Percentiles rank a stretch among this genome's conserved stretches.
Conservation (phyloP, 2,888 invertebrate species). For the Exocentrus adspersus region DNA sequence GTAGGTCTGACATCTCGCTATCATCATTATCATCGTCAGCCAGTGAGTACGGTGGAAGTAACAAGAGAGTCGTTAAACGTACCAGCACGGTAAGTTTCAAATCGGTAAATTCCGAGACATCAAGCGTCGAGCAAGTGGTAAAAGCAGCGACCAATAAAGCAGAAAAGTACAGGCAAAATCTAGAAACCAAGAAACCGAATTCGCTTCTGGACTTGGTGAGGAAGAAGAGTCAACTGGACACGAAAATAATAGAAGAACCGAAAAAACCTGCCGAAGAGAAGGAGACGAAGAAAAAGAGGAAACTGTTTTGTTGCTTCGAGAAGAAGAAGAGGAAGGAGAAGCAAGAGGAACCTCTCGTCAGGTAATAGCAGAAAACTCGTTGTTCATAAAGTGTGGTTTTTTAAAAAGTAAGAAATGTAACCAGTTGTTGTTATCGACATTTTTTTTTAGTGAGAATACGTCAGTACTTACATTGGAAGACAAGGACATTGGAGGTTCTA, state of each 20-base stretch:
- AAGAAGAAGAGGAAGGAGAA: neutral
- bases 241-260: neutral
- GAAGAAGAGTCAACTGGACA: neutral
- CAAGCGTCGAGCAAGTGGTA: conserved; percentile 1
- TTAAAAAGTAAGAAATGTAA: too few species aligned
- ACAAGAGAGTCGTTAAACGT: too few species aligned
- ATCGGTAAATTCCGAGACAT: neutral
- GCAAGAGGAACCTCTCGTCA: neutral
- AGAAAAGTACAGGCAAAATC: neutral
- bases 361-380: too few species aligned
- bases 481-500: too few species aligned
- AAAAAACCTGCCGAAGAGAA: neutral
- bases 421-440: too few species aligned
- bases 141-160: neutral
- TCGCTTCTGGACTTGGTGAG: neutral
- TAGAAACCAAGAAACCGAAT: neutral
- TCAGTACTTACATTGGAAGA: too few species aligned
- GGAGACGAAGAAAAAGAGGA: neutral
- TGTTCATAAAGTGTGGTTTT: too few species aligned
- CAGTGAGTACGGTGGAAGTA: too few species aligned
- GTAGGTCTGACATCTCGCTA: too few species aligned
- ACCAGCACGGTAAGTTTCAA: neutral
- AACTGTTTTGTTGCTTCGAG: neutral
- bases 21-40: too few species aligned
- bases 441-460: too few species aligned